These are phyloP conservation scores for Apamea epomidion DNA, from an alignment of 2,888 invertebrate species.

Conservation along the genomic window DNA sequence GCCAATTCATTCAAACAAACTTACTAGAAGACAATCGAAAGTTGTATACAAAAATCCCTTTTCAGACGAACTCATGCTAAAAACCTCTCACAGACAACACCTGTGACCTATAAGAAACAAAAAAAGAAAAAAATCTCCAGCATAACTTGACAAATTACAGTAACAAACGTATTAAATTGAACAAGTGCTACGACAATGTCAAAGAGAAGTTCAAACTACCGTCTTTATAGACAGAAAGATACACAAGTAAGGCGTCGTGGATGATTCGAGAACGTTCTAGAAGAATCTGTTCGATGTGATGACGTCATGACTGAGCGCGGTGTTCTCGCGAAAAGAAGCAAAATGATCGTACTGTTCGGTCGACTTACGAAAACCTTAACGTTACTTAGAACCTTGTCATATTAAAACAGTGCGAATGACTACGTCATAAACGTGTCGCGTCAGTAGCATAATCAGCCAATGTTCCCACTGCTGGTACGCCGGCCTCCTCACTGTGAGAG, in stretches of 20 bases:
- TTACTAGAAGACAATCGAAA: neutral
- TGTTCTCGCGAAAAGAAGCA: conserved; percentile 59
- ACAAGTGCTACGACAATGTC: conserved; percentile 83
- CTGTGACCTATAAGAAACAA: conserved; percentile 63
- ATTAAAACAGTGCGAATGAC: neutral
- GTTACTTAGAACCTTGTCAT: conserved; percentile 9
- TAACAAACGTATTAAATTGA: conserved; percentile 69
- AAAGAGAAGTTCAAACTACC: conserved; percentile 86
- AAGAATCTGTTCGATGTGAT: conserved; percentile 75
- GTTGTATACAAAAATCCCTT: conserved; percentile 24
- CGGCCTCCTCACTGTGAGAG: neutral
- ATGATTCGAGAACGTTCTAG: conserved; percentile 85
- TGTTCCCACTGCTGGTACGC: too few relatives aligned
- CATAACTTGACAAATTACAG: conserved; percentile 69
- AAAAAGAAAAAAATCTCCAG: conserved; percentile 66
- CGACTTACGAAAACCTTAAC: conserved; percentile 1
- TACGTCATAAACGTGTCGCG: neutral
- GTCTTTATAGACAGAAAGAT: conserved; percentile 87
- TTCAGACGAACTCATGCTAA: conserved; percentile 50
- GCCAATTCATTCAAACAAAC: conserved; percentile 30
- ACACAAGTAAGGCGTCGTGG: conserved; percentile 90
- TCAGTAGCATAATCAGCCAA: neutral
- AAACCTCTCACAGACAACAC: conserved; percentile 61
- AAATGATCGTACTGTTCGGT: conserved; percentile 44
- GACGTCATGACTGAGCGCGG: conserved; percentile 54